phyloP scores from a whole-genome alignment of 2,113 vertebrate genomes.

The Myrmophylax atrothorax region DNA sequence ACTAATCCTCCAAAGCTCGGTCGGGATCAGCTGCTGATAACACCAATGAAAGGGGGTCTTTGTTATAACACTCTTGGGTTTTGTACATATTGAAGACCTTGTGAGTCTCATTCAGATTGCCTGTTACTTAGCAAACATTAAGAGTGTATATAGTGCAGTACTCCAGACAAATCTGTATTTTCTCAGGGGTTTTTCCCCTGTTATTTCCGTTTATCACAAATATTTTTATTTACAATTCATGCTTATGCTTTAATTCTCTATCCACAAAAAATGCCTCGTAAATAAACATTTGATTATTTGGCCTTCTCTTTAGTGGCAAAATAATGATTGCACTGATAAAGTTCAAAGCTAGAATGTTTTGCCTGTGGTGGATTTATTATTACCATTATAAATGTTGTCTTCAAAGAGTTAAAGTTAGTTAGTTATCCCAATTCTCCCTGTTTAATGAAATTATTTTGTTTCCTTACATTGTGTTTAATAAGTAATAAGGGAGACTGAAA shows the following conservation, averaged over 20 bases:
- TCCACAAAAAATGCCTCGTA: neutral
- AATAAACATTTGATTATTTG: neutral
- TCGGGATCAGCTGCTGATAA: slow-evolving; percentile 47
- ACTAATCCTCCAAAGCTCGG: slow-evolving; percentile 41
- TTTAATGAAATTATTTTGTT: slow-evolving; percentile 48
- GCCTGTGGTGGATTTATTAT: slow-evolving; percentile 32
- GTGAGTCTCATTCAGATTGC: neutral
- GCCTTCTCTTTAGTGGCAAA: neutral
- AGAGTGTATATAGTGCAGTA: neutral
- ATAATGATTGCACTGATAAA: slow-evolving; percentile 3
- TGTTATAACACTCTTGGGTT: neutral
- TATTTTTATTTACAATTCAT: neutral
- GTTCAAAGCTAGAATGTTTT: slow-evolving; percentile 41
- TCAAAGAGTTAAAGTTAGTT: slow-evolving; percentile 13
- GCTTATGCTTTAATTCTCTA: neutral
- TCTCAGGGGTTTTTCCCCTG: neutral
- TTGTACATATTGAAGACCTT: slow-evolving; percentile 11
- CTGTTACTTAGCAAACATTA: slow-evolving; percentile 26
- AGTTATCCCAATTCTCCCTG: neutral
- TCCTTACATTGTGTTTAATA: slow-evolving; percentile 36
- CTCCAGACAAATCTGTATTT: neutral
- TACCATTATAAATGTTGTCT: neutral
- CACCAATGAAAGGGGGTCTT: slow-evolving; percentile 29
- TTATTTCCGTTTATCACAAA: neutral
- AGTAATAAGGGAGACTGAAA: neutral